A percentile compares a stretch with the other conserved stretches of the same genome.
These are phyloP conservation scores for Hippocampus kuda DNA, from an alignment of 2,797 vertebrate species.

Conservation along the genomic window DNA sequence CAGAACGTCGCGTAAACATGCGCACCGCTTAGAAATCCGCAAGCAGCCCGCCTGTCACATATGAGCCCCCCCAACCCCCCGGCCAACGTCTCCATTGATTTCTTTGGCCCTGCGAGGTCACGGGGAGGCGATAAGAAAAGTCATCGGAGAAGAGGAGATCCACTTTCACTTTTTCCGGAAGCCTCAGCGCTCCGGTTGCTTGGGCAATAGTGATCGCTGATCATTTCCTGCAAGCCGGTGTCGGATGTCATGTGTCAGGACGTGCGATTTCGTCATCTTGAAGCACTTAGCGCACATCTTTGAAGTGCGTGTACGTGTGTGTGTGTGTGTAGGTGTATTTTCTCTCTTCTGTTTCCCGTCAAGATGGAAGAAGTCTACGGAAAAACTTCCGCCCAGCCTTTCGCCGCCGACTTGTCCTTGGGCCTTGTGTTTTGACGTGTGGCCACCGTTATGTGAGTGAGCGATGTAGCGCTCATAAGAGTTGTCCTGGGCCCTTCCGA, in stretches of 20 bases:
- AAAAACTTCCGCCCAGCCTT: background rate
- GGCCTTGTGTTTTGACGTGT: background rate
- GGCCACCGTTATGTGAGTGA: background rate
- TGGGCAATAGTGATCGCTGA: background rate
- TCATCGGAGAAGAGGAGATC: background rate
- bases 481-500: background rate
- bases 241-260: constrained; percentile 9
- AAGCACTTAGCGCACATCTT: constrained; percentile 3
- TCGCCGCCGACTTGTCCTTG: background rate
- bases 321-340: constrained; percentile 1
- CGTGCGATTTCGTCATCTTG: constrained; percentile 10
- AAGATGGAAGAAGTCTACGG: background rate
- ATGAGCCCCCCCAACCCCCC: background rate
- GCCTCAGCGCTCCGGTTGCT: background rate
- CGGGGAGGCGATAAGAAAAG: background rate
- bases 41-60: background rate
- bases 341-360: background rate
- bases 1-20: background rate
- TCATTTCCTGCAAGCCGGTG: background rate
- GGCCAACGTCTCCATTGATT: background rate
- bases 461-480: background rate
- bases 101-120: background rate
- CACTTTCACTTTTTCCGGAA: background rate
- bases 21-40: background rate
- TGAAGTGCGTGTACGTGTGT: background rate